phyloP scores from a whole-genome alignment of 2,888 invertebrate species.

The Dolichomitus sp. region DNA sequence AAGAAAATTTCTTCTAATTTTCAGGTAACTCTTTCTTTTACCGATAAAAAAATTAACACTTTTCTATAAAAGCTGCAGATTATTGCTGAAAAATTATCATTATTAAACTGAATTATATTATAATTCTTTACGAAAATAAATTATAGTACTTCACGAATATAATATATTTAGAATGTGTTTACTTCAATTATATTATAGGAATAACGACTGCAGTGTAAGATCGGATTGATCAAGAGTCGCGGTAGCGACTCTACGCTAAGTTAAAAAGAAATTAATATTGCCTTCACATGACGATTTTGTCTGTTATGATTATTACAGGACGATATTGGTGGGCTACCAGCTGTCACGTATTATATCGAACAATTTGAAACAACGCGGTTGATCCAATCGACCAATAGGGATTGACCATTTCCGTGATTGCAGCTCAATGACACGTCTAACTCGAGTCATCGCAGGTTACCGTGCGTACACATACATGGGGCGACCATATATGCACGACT shows the following conservation, averaged over 20 bases:
- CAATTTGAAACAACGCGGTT: slow-evolving; percentile 15
- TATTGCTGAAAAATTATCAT: no score
- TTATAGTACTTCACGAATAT: background rate
- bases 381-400: slow-evolving; percentile 44
- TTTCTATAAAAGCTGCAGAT: no score
- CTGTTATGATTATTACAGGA: background rate
- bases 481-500: background rate
- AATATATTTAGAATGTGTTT: background rate
- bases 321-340: background rate
- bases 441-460: slow-evolving; percentile 60
- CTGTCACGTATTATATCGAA: slow-evolving; percentile 16
- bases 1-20: no score
- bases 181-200: background rate
- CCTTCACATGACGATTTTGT: no score
- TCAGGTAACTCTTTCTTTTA: no score
- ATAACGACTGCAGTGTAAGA: background rate
- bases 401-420: slow-evolving; percentile 58
- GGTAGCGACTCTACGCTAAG: no score
- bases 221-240: no score
- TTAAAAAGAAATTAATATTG: no score
- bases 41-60: no score
- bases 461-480: slow-evolving; percentile 13
- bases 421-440: slow-evolving; percentile 64
- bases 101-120: no score
- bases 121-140: background rate